Conservation (phyloP, 1,140 invertebrate species). For the Camponotus pennsylvanicus region DNA sequence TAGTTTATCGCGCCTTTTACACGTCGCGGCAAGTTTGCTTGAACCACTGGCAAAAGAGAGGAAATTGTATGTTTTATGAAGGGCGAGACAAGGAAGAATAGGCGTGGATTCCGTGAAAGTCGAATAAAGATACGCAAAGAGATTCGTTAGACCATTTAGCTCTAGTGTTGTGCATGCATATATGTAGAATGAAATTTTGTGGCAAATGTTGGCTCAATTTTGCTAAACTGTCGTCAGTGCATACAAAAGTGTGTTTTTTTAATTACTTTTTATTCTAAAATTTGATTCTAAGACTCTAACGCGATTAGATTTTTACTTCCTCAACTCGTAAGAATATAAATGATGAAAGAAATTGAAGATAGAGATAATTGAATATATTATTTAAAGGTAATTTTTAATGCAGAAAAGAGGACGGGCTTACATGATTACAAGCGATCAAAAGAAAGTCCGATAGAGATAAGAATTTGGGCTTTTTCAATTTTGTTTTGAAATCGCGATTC, state of each 20-base stretch:
- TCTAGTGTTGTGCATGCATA: not conserved
- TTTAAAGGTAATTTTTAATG: no score
- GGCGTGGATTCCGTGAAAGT: slow-evolving; percentile 14
- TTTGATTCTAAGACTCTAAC: not conserved
- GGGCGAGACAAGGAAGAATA: not conserved
- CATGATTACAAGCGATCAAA: not conserved
- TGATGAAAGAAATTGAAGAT: not conserved
- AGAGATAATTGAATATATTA: not conserved
- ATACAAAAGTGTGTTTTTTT: not conserved
- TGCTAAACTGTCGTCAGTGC: not conserved
- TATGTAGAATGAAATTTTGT: not conserved
- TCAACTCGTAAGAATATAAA: not conserved
- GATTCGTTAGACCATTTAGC: slow-evolving; percentile 5
- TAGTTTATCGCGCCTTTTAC: slow-evolving; percentile 75
- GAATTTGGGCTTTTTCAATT: not conserved
- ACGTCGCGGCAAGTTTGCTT: slow-evolving; percentile 35
- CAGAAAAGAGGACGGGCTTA: no score
- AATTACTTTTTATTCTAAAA: not conserved
- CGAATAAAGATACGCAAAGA: not conserved
- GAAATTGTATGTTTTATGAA: slow-evolving; percentile 52
- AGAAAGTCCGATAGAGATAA: not conserved
- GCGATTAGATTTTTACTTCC: not conserved
- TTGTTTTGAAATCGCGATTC: not conserved
- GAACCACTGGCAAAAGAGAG: slow-evolving; percentile 23
- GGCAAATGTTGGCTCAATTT: not conserved